Conservation (phyloP, 1,140 invertebrate genomes). For the Cardiocondyla obscurior region DNA sequence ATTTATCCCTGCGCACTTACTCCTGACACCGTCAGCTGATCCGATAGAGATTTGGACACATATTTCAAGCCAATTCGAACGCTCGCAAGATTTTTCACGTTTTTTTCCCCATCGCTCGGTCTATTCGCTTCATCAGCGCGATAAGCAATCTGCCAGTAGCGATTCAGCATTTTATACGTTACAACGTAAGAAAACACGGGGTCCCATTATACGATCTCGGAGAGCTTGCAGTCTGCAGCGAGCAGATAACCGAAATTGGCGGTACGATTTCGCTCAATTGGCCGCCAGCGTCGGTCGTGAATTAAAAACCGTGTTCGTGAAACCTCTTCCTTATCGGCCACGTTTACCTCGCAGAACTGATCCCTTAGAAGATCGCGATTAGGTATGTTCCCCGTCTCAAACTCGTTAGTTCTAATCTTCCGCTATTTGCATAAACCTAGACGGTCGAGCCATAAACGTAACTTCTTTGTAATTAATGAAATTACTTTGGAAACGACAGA, state of each 20-base stretch:
- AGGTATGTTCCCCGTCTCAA: neutral
- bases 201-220: conserved; percentile 49
- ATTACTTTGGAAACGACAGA: neutral
- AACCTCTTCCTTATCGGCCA: conserved; percentile 10
- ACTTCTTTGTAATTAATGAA: neutral
- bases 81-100: neutral
- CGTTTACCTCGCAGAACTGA: neutral
- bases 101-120: neutral
- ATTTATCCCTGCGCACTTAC: neutral
- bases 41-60: conserved; percentile 12
- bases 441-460: neutral
- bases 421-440: neutral
- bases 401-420: conserved; percentile 31
- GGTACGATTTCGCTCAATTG: conserved; percentile 50
- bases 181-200: conserved; percentile 65
- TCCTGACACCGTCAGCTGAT: neutral
- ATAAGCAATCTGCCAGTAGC: conserved; percentile 63
- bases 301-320: conserved; percentile 46
- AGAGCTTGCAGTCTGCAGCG: conserved; percentile 21
- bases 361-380: conserved; percentile 32
- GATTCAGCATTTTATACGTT: conserved; percentile 70
- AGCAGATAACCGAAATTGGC: conserved; percentile 50
- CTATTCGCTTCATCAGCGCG: conserved; percentile 69
- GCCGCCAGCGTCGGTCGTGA: conserved; percentile 13
- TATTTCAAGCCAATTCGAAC: conserved; percentile 19